These are phyloP conservation scores for Odontomachus brunneus DNA, from an alignment of 1,140 invertebrate species.

Conservation along the genomic window DNA sequence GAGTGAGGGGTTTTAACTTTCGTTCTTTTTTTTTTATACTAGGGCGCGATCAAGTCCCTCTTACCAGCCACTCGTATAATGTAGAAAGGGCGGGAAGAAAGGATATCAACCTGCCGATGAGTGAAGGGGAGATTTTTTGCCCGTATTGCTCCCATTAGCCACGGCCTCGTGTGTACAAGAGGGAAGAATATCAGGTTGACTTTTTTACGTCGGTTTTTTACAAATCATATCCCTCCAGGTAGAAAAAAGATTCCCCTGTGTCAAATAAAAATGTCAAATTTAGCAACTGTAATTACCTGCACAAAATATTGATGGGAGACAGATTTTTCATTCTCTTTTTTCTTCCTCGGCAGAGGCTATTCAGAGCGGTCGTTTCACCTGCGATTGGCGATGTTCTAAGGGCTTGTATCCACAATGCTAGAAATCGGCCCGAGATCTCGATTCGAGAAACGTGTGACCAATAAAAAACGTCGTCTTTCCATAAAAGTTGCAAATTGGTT, in stretches of 20 bases:
- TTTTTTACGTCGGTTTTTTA: slow-evolving; percentile 65
- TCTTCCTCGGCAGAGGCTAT: background rate
- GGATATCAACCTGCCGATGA: slow-evolving; percentile 72
- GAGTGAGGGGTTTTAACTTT: slow-evolving; percentile 57
- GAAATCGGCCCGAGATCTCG: too few relatives aligned
- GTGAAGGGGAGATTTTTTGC: slow-evolving; percentile 76
- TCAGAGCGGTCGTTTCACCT: background rate
- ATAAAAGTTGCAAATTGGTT: too few relatives aligned
- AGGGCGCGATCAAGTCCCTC: slow-evolving; percentile 52
- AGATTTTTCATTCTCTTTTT: background rate
- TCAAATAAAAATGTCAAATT: background rate
- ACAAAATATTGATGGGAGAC: background rate
- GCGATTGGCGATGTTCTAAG: too few relatives aligned
- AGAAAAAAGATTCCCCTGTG: slow-evolving; percentile 64
- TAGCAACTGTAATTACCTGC: slow-evolving; percentile 62
- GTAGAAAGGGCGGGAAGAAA: too few relatives aligned
- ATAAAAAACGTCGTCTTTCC: too few relatives aligned
- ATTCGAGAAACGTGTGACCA: too few relatives aligned
- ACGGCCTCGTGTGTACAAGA: slow-evolving; percentile 7
- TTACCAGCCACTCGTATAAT: slow-evolving; percentile 70
- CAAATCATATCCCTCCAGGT: background rate
- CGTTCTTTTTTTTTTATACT: slow-evolving; percentile 66
- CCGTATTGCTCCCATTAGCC: slow-evolving; percentile 60
- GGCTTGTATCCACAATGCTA: too few relatives aligned
- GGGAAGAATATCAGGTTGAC: slow-evolving; percentile 55